Base-by-base conservation (phyloP, 2,888 invertebrate genomes). In the Agriopis marginaria region DNA sequence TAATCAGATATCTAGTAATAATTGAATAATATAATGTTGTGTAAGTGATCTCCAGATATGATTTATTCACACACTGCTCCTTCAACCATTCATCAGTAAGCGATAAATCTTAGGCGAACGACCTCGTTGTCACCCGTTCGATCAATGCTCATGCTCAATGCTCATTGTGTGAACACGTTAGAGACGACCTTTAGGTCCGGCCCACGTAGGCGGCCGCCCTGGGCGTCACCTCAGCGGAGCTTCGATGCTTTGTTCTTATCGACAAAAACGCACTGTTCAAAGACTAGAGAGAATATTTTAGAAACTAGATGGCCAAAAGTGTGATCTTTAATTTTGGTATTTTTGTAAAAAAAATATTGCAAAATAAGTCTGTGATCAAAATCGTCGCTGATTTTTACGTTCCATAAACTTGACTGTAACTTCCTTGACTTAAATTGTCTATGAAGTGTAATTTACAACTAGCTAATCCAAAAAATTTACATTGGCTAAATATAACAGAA, bases 221-320 rank as follows among this genome's bases (percentile, higher is more conserved):
- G 83, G 85, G 85, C 83, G 84, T 84, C 85, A 86, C 85, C 86
- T 75, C 80, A 73, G 61, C 84, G 84, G 74, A 83, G 82, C 84
- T 68, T 77, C 82, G 73, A 61, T 50, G 39, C 39, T 11, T 32
- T 51, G n/a, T 59, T 66, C 44, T 59, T 63, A 58, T 63, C 70
- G 66, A 76, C 67, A 50, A 59, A 75, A 76, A 78, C 11, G 32
- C 32, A 45, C 45, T 45, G 45, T 10, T 32, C 32, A 32, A 32
- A 5, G 5, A 32, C 32, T 32, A 32, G 32, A 32, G 8, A 45
- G 40, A 3, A 12, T 32, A 0, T 5, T 3, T 32, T 32, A 32
- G 3, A 32, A 3, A 3, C 32, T 5, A 32, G 32, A 32, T 5
- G 5, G 5, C 32, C 1, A 32, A 3, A 32, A 32, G 32, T 4